Percentiles rank a stretch among this genome's conserved stretches.
Evolutionary conservation across 1,140 invertebrate genomes (phyloP).

Genomic region (Ceratoteleas bidentatus): DNA sequence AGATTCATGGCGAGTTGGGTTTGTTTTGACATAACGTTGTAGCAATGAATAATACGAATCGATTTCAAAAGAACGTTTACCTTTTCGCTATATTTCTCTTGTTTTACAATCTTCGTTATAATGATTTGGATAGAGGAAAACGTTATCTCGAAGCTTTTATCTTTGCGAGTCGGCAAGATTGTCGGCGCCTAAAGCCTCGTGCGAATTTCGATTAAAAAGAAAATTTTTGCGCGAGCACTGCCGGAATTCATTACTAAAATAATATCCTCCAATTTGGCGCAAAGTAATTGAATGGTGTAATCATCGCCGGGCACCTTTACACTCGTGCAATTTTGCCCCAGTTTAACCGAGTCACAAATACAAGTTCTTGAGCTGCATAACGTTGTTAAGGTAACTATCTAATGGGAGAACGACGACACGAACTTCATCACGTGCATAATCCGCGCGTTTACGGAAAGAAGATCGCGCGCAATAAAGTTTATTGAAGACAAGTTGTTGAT

Average conservation of each 20-base stretch:
- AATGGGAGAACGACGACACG: conserved; percentile 30
- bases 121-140: no score
- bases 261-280: conserved; percentile 16
- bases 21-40: no score
- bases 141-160: no score
- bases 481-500: conserved; percentile 19
- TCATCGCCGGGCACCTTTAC: conserved; percentile 18
- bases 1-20: no score
- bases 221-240: background rate
- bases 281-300: conserved; percentile 38
- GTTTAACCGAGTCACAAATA: conserved; percentile 42
- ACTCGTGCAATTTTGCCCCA: conserved; percentile 32
- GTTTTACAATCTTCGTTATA: no score
- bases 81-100: no score
- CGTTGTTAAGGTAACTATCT: conserved; percentile 49
- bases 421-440: conserved; percentile 40
- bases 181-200: no score
- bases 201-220: no score
- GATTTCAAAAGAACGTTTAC: no score
- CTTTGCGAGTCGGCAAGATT: no score
- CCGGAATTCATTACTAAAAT: conserved; percentile 20
- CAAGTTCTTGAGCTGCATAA: conserved; percentile 45
- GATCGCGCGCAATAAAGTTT: conserved; percentile 15
- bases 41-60: no score
- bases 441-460: conserved; percentile 26